Percentiles rank a stretch among this genome's conserved stretches.
These are phyloP conservation scores for Microctonus aethiopoides DNA, from an alignment of 2,888 invertebrate species.

Conservation along the genomic window DNA sequence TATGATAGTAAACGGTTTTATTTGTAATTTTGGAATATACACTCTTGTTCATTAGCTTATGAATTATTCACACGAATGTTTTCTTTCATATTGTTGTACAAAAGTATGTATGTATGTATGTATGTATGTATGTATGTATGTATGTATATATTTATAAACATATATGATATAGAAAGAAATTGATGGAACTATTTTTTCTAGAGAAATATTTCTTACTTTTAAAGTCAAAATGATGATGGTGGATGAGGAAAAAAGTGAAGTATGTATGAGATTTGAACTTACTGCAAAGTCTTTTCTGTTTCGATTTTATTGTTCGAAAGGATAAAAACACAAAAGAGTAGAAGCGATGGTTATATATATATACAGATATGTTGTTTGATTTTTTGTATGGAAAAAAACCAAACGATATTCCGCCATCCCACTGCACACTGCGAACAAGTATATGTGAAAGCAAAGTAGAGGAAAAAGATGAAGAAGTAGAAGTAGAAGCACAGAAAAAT, in stretches of 20 bases:
- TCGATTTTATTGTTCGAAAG: neutral
- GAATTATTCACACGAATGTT: too few species aligned
- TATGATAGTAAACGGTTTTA: too few species aligned
- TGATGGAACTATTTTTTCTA: neutral
- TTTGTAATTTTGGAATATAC: too few species aligned
- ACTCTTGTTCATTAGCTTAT: too few species aligned
- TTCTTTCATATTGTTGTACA: too few species aligned
- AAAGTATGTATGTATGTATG: too few species aligned
- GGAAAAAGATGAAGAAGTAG: neutral
- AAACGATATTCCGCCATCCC: conserved; percentile 30
- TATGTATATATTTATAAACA: too few species aligned
- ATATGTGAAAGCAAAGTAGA: neutral
- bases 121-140: too few species aligned
- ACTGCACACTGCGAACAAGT: too few species aligned
- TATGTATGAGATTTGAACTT: neutral
- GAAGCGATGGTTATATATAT: neutral
- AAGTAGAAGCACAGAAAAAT: neutral
- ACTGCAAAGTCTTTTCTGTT: neutral
- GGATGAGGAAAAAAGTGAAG: neutral
- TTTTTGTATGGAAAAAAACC: conserved; percentile 38
- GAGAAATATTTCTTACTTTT: neutral
- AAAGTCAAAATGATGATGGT: neutral
- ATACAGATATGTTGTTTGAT: neutral
- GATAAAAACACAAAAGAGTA: neutral
- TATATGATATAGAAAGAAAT: neutral